phyloP scores from a whole-genome alignment of 2,797 vertebrate genomes.

The Botia kubotai region DNA sequence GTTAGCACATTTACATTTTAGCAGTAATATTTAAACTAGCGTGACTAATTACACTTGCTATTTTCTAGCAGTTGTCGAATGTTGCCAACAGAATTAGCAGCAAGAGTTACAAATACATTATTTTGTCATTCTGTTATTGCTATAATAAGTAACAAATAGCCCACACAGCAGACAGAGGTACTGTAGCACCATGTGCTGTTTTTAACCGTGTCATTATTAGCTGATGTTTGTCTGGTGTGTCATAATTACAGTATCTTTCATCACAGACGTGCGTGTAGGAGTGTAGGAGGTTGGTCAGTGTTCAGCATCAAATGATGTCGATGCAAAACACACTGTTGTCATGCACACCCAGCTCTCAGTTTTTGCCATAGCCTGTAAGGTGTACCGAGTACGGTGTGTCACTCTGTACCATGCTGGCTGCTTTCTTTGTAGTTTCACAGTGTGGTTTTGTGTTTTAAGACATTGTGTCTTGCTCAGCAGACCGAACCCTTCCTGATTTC shows the following conservation, averaged over 20 bases:
- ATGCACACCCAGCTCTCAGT: no score
- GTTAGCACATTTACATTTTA: no score
- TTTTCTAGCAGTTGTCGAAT: not conserved
- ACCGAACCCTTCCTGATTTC: no score
- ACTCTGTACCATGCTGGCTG: not conserved
- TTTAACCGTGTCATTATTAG: slow-evolving; percentile 27
- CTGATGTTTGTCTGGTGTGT: not conserved
- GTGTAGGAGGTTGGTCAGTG: slow-evolving; percentile 6
- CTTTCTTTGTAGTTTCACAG: slow-evolving; percentile 1
- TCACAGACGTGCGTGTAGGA: slow-evolving; percentile 1
- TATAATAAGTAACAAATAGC: not conserved
- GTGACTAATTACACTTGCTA: slow-evolving; percentile 2
- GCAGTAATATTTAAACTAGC: not conserved
- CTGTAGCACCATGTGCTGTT: not conserved
- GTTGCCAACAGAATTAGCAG: not conserved
- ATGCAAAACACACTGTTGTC: not conserved
- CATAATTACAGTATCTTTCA: slow-evolving; percentile 1
- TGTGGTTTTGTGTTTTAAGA: not conserved
- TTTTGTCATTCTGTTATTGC: slow-evolving; percentile 3
- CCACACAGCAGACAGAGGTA: not conserved
- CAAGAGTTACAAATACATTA: slow-evolving; percentile 8
- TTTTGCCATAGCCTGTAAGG: no score
- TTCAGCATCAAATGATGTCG: not conserved
- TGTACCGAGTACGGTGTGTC: not conserved
- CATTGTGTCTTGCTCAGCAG: not conserved